Evolutionary conservation across 1,140 invertebrate genomes (phyloP), one percentile per base, ranked within the genome.

Genomic region (Telenomus remus): DNA sequence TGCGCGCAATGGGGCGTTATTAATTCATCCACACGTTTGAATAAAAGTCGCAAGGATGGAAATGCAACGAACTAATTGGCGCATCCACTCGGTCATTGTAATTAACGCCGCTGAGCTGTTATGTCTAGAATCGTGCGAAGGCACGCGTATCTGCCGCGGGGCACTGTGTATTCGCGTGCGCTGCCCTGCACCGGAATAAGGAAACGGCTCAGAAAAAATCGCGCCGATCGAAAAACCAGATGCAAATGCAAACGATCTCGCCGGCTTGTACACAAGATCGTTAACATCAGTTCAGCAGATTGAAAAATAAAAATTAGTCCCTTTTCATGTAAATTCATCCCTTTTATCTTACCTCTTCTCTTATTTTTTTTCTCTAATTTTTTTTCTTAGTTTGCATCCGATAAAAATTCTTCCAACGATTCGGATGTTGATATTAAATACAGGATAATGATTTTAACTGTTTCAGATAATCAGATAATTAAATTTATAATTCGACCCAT

Each of bases 1-100:
- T 27, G 19, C 19, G 19, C 19, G 19, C 19, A 27, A 27, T 27
- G 19, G 19, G 19, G 19, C 19, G 19, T 6, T 27, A 27, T 27
- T 27, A 27, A 71, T 46, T 63, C 61, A 64, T 63, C 46, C 35
- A 42, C 39, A 39, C 51, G 59, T 48, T 63, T n/a, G n/a, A 63
- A 71, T 63, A 39, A 71, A 71, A 37, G 15, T 14, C 37, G 50
- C 60, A 39, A 48, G 43, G 15, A 57, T 37, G 48, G 16, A 63
- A 70, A 60, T 70, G 55, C 57, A 70, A 51, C 71, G 47, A 74
- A 68, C 68, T 74, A 74, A 74, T 74, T 74, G 71, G 71, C 71
- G 71, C 68, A 74, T 74, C 71, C 49, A 53, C 55, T 50, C 56
- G 46, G 51, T 27, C 56, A 50, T 16, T 50, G 47, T 74, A 74